Evolutionary conservation across 1,140 invertebrate species (phyloP).

Genomic region (Eumeta japonica): DNA sequence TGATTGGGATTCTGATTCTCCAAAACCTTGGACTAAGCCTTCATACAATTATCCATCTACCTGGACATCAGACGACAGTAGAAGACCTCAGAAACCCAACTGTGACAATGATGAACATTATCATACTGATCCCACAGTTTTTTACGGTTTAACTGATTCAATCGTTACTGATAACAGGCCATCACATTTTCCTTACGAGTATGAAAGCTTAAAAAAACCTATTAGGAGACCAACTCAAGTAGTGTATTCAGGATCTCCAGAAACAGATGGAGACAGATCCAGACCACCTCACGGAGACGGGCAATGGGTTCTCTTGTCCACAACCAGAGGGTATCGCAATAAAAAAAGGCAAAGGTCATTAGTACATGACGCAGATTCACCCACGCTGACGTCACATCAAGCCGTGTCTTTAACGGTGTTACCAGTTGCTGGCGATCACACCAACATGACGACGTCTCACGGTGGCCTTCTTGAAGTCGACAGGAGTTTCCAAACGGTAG

Average conservation of each 20-base stretch:
- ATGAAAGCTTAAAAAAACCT: slow-evolving; percentile 38
- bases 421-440: slow-evolving; percentile 62
- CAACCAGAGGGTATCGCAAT: slow-evolving; percentile 69
- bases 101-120: slow-evolving; percentile 41
- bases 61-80: slow-evolving; percentile 40
- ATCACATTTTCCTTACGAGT: slow-evolving; percentile 63
- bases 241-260: slow-evolving; percentile 36
- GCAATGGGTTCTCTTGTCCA: slow-evolving; percentile 74
- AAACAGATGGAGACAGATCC: slow-evolving; percentile 32
- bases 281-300: slow-evolving; percentile 68
- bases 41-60: slow-evolving; percentile 26
- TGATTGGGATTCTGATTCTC: slow-evolving; percentile 39
- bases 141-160: slow-evolving; percentile 41
- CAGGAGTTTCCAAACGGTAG: slow-evolving; percentile 66
- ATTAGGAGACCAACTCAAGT: slow-evolving; percentile 48
- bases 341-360: slow-evolving; percentile 51
- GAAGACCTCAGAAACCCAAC: slow-evolving; percentile 40
- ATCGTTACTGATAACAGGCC: slow-evolving; percentile 70
- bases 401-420: slow-evolving; percentile 70
- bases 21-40: slow-evolving; percentile 43
- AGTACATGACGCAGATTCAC: slow-evolving; percentile 22
- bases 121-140: slow-evolving; percentile 30
- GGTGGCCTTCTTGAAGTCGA: slow-evolving; percentile 74
- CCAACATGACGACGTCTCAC: slow-evolving; percentile 72
- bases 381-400: slow-evolving; percentile 43